Evolutionary conservation across 2,797 vertebrate species (phyloP).

Genomic region (Chromis chromis): DNA sequence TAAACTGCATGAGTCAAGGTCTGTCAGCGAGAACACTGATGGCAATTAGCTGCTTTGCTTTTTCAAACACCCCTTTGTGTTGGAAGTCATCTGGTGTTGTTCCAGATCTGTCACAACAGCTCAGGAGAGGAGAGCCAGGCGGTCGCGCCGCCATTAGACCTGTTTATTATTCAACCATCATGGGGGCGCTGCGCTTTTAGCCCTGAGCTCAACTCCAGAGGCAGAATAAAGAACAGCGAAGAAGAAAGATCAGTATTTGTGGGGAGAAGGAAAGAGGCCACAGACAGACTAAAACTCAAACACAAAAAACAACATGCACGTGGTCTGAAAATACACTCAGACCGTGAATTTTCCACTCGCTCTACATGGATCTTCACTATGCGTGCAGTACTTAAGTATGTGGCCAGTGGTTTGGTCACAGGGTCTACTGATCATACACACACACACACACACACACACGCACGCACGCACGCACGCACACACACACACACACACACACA

Average conservation of each 20-base stretch:
- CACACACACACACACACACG: constrained; percentile 18
- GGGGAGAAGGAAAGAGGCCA: constrained; percentile 4
- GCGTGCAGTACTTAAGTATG: constrained; percentile 40
- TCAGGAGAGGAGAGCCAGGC: constrained; percentile 37
- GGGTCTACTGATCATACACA: constrained; percentile 9
- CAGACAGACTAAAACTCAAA: constrained; percentile 26
- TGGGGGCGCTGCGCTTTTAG: background rate
- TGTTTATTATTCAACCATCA: constrained; percentile 54
- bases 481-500: constrained; percentile 6
- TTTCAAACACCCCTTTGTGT: constrained; percentile 51
- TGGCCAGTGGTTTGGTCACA: constrained; percentile 42
- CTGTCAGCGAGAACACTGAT: constrained; percentile 38
- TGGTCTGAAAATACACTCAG: constrained; percentile 19
- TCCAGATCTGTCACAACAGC: constrained; percentile 53
- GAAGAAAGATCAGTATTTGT: constrained; percentile 21
- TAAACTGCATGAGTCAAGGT: constrained; percentile 33
- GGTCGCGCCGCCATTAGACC: background rate
- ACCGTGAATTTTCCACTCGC: constrained; percentile 31
- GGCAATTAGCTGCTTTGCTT: constrained; percentile 56
- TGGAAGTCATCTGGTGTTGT: constrained; percentile 45
- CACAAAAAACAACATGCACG: constrained; percentile 8
- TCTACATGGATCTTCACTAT: constrained; percentile 26
- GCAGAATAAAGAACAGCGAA: background rate
- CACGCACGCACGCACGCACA: no score
- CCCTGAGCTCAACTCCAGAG: background rate